These are phyloP conservation scores for Panagrolaimus sp. DNA, from an alignment of 1,140 invertebrate genomes.

Conservation along the genomic window DNA sequence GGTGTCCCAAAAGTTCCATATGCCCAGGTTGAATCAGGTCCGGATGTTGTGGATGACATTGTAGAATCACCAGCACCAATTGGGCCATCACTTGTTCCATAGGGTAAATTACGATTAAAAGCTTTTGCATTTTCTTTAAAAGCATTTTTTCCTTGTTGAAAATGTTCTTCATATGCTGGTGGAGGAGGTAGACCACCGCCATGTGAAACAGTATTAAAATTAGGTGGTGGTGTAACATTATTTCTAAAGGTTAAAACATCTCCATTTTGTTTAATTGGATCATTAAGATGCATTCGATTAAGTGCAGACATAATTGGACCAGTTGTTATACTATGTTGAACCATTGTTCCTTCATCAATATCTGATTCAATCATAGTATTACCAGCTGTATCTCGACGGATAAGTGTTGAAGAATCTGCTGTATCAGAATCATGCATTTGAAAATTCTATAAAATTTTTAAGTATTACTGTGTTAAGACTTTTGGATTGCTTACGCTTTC, in stretches of 20 bases:
- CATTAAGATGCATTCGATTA: slow-evolving; percentile 16
- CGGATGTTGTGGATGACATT: slow-evolving; percentile 6
- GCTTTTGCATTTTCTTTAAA: slow-evolving; percentile 8
- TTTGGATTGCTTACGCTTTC: slow-evolving; percentile 29
- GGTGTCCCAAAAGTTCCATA: slow-evolving; percentile 10
- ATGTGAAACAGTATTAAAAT: slow-evolving; percentile 1
- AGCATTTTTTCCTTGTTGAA: slow-evolving; percentile 9
- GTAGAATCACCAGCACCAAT: slow-evolving; percentile 6
- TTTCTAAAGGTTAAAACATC: background rate
- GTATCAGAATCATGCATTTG: slow-evolving; percentile 5
- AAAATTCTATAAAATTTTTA: background rate
- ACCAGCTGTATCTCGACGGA: background rate
- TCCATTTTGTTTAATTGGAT: slow-evolving; percentile 22
- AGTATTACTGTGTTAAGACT: too few species aligned
- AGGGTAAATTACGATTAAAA: background rate
- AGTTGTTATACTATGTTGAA: slow-evolving; percentile 22
- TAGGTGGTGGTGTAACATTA: background rate
- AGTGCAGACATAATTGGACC: slow-evolving; percentile 14
- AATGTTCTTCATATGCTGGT: slow-evolving; percentile 10
- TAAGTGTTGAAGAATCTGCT: background rate
- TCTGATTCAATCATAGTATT: background rate
- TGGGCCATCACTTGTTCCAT: slow-evolving; percentile 1
- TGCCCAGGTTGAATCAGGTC: slow-evolving; percentile 9
- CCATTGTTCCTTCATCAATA: slow-evolving; percentile 27
- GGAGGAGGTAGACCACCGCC: background rate